Evolutionary conservation across 2,888 invertebrate species (phyloP).

Genomic region (Megamerina dolium): DNA sequence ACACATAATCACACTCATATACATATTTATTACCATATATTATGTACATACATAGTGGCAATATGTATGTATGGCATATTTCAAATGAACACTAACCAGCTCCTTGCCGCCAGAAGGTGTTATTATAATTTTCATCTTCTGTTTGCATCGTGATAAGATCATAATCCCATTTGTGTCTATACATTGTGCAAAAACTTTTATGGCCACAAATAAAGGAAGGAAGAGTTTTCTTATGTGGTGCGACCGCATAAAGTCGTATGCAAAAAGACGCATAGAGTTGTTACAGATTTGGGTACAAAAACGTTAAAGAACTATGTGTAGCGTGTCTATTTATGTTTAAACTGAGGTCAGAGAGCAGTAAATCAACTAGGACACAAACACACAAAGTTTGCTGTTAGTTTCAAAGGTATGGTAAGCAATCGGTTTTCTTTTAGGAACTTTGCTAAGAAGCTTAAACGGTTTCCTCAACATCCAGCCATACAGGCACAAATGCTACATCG

Average conservation of each 20-base stretch:
- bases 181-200: slow-evolving; percentile 29
- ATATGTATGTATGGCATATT: too few relatives aligned
- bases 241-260: too few relatives aligned
- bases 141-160: slow-evolving; percentile 47
- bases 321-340: slow-evolving; percentile 44
- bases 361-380: slow-evolving; percentile 41
- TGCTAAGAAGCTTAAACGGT: neutral
- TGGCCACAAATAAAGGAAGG: slow-evolving; percentile 12
- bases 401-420: too few relatives aligned
- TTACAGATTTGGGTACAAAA: slow-evolving; percentile 4
- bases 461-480: neutral
- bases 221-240: slow-evolving; percentile 6
- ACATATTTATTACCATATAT: too few relatives aligned
- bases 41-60: too few relatives aligned
- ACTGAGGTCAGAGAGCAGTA: slow-evolving; percentile 50
- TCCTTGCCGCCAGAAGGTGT: slow-evolving; percentile 37
- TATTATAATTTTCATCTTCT: slow-evolving; percentile 33
- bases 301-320: neutral
- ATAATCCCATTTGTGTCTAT: slow-evolving; percentile 50
- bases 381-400: slow-evolving; percentile 14
- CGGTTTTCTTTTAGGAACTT: slow-evolving; percentile 2
- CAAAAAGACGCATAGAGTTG: too few relatives aligned
- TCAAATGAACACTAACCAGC: too few relatives aligned
- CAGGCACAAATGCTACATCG: neutral
- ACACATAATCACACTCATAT: neutral